Base-by-base conservation (phyloP, 2,888 invertebrate species). In the Spatulosminthurus flaviceps region DNA sequence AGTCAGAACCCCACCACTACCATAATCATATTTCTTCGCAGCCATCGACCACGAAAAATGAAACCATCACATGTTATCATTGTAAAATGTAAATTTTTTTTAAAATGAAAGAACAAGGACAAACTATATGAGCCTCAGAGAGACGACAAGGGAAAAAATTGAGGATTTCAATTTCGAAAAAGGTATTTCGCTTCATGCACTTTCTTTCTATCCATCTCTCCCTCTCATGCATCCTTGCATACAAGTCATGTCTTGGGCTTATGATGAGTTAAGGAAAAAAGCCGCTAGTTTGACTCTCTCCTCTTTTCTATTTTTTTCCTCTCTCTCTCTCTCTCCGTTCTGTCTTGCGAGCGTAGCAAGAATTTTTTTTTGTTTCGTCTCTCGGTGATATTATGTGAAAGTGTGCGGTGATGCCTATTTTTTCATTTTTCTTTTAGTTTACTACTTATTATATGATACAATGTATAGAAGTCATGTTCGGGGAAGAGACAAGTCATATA, bases 351-450 rank as follows among this genome's bases (percentile, higher is more conserved):
- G 9, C 9, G 16, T 5, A 5, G 51, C 5, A n/a, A 19, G 9
- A 51, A 51, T 5, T 11, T 51, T 51, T 51, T 51, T 51, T 51
- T 13, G 16, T 51, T 51, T n/a, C n/a, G 16, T 51, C 16, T 16
- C 51, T 43, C 61, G 61, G 64, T 24, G 64, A 64, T 61, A 75
- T 64, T 72, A 75, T 64, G 75, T 64, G 64, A 64, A 75, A 75
- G 75, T 34, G 64, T 28, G 75, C 28, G 72, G 43, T 51, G 74
- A 61, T 61, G 75, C 64, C 75, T 64, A 64, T 64, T 75, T 75
- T 74, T 75, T 75, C 64, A 41, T 64, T 64, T 72, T 64, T 64
- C 41, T 64, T n/a, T n/a, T 75, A 75, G 64, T 75, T 75, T 75
- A 75, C 75, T 75, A 64, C 64, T 75, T 75, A 75, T 75, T 28